Conservation (phyloP, 1,140 invertebrate genomes). For the Carposina sasakii region DNA sequence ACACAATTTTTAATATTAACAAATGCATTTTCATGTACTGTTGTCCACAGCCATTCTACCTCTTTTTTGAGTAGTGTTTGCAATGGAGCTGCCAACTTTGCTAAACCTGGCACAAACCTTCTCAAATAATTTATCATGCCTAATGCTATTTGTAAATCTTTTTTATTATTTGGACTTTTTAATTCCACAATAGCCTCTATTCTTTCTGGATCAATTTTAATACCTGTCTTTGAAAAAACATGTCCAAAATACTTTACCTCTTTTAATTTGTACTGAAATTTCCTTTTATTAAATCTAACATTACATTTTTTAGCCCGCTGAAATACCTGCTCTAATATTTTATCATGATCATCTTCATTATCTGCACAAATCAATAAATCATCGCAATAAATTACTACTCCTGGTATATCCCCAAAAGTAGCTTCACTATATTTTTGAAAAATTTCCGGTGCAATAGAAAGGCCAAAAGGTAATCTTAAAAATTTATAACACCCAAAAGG, state of each 20-base stretch:
- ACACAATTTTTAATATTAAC: slow-evolving; percentile 7
- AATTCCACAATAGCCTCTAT: slow-evolving; percentile 42
- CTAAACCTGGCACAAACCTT: slow-evolving; percentile 8
- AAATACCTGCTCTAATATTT: slow-evolving; percentile 25
- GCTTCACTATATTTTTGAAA: slow-evolving; percentile 25
- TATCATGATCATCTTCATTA: slow-evolving; percentile 21
- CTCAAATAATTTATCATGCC: slow-evolving; percentile 46
- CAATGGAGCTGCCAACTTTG: slow-evolving; percentile 6
- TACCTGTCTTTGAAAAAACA: slow-evolving; percentile 22
- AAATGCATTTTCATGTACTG: slow-evolving; percentile 5
- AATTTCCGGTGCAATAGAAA: slow-evolving; percentile 27
- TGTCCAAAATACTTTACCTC: slow-evolving; percentile 48
- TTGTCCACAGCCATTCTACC: slow-evolving; percentile 7
- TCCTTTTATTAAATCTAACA: slow-evolving; percentile 48
- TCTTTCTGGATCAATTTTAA: slow-evolving; percentile 43
- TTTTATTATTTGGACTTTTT: slow-evolving; percentile 29
- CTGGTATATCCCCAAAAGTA: slow-evolving; percentile 24
- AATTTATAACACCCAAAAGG: slow-evolving; percentile 14
- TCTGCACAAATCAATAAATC: slow-evolving; percentile 27
- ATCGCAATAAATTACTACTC: slow-evolving; percentile 32
- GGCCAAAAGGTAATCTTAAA: slow-evolving; percentile 25
- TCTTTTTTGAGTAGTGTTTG: slow-evolving; percentile 12
- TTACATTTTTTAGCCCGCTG: slow-evolving; percentile 27
- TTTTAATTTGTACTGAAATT: slow-evolving; percentile 35
- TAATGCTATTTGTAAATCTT: slow-evolving; percentile 40